Conservation (phyloP, 1,140 invertebrate species). For the Lanistes nyassanus region DNA sequence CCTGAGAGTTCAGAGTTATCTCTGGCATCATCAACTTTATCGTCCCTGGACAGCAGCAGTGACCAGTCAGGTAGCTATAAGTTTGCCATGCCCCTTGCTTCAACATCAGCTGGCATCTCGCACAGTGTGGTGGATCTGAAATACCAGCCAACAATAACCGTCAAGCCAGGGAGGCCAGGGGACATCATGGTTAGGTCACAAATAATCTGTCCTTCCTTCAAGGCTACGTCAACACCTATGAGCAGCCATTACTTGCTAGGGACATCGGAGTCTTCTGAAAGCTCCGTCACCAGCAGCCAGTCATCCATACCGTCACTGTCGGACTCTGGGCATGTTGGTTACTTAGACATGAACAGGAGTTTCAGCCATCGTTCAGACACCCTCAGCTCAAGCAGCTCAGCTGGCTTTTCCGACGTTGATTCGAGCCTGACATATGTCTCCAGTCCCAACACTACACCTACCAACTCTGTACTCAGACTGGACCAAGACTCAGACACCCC, state of each 20-base stretch:
- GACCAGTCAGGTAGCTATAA: conserved; percentile 26
- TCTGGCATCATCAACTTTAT: conserved; percentile 27
- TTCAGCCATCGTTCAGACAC: conserved; percentile 27
- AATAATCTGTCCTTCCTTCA: conserved; percentile 10
- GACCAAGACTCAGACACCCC: conserved; percentile 26
- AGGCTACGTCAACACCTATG: conserved; percentile 17
- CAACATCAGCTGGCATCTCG: background rate
- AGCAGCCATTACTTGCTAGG: background rate
- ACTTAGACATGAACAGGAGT: conserved; percentile 30
- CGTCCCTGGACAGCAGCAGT: conserved; percentile 14
- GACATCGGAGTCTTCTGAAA: conserved; percentile 15
- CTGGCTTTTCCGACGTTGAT: conserved; percentile 39
- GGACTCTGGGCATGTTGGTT: conserved; percentile 22
- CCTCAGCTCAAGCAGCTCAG: conserved; percentile 34
- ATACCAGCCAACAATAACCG: conserved; percentile 52
- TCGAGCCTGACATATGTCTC: conserved; percentile 51
- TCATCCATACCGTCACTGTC: conserved; percentile 29
- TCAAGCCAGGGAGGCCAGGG: conserved; percentile 45
- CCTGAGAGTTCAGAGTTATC: conserved; percentile 43
- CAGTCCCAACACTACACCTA: conserved; percentile 36
- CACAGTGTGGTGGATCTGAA: conserved; percentile 39
- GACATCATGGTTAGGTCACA: conserved; percentile 2
- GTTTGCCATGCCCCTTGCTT: conserved; percentile 37
- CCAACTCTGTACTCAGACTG: conserved; percentile 31
- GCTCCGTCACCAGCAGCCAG: conserved; percentile 23